Evolutionary conservation across 2,888 invertebrate species (phyloP).

Genomic region (Netelia melanura): DNA sequence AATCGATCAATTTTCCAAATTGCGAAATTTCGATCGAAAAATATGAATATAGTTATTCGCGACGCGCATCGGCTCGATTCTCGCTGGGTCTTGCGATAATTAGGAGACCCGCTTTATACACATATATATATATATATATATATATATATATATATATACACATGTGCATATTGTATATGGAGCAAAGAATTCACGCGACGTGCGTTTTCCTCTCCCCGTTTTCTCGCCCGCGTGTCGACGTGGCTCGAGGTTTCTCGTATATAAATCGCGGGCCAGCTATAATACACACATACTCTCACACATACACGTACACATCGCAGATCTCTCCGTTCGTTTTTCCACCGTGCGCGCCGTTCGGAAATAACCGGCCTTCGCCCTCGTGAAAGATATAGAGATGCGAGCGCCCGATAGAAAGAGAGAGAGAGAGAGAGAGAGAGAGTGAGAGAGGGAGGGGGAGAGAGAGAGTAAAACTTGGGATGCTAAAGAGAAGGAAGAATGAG

Average conservation of each 20-base stretch:
- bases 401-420: slow-evolving; percentile 46
- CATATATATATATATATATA: background rate
- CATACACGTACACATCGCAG: slow-evolving; percentile 26
- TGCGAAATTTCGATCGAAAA: background rate
- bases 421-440: slow-evolving; percentile 51
- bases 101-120: background rate
- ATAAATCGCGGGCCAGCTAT: slow-evolving; percentile 60
- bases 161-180: background rate
- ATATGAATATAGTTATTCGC: background rate
- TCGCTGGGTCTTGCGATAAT: background rate
- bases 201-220: slow-evolving; percentile 39
- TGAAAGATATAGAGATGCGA: slow-evolving; percentile 62
- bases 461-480: slow-evolving; percentile 42
- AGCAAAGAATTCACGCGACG: slow-evolving; percentile 56
- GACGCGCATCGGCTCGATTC: background rate
- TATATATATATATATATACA: background rate
- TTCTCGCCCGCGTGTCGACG: slow-evolving; percentile 65
- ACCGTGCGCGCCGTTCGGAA: slow-evolving; percentile 73
- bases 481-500: slow-evolving; percentile 56
- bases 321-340: slow-evolving; percentile 72
- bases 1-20: slow-evolving; percentile 3
- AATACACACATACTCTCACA: slow-evolving; percentile 36
- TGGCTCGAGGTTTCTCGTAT: slow-evolving; percentile 63
- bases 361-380: slow-evolving; percentile 77
- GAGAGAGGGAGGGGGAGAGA: slow-evolving; percentile 17